Evolutionary conservation across 2,797 vertebrate genomes (phyloP).

Genomic region (Phrynocephalus forsythii): DNA sequence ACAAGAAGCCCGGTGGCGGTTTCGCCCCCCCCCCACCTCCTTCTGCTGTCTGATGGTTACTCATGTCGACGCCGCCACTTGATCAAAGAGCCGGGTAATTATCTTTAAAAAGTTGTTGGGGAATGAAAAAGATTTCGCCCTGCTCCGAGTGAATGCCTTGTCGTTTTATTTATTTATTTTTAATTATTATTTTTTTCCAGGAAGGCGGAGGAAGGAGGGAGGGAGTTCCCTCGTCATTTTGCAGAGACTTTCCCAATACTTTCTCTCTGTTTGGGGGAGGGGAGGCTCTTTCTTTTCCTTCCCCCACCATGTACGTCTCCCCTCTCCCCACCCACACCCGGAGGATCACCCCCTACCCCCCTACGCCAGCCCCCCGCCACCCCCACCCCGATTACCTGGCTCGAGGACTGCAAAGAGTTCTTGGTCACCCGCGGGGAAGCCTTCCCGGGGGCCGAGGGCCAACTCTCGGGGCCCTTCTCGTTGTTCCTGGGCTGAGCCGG

Average conservation of each 20-base stretch:
- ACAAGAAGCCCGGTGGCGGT: constrained; percentile 24
- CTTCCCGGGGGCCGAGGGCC: constrained; percentile 72
- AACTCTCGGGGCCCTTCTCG: constrained; percentile 81
- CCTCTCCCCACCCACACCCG: background rate
- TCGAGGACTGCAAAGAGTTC: constrained; percentile 83
- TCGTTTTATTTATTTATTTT: background rate
- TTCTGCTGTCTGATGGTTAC: constrained; percentile 30
- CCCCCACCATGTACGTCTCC: too few relatives aligned
- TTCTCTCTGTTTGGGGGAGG: background rate
- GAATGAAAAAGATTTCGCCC: constrained; percentile 7
- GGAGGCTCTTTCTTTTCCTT: background rate
- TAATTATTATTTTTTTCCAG: background rate
- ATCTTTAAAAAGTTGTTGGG: constrained; percentile 26
- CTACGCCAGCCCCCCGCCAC: too few relatives aligned
- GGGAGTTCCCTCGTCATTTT: background rate
- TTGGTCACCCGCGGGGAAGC: constrained; percentile 74
- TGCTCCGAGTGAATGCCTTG: background rate
- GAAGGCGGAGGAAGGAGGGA: accelerated
- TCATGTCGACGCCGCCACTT: constrained; percentile 37
- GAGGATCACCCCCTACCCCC: too few relatives aligned
- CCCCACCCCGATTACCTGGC: constrained; percentile 80
- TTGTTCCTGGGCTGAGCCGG: constrained; percentile 85
- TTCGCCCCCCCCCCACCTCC: background rate
- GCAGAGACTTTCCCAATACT: background rate
- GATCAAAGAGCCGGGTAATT: constrained; percentile 50